Percentiles rank a stretch among this genome's conserved stretches.
Conservation (phyloP, 1,140 invertebrate species). For the Chlorops oryzae region DNA sequence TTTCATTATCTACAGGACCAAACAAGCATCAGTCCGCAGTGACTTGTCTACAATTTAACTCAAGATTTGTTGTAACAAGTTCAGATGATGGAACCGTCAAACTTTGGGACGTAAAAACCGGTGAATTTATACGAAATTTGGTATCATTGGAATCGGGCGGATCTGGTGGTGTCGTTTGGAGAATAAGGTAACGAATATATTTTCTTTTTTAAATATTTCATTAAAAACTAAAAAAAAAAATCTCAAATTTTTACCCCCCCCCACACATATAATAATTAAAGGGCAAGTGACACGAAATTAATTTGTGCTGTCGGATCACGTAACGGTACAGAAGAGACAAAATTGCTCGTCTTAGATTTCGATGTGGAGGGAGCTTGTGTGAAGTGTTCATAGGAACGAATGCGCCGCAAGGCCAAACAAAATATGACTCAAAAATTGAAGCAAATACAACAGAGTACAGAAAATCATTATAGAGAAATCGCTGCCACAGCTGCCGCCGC, state of each 20-base stretch:
- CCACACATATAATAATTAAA: conserved; percentile 11
- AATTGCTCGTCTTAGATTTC: conserved; percentile 94
- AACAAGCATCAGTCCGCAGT: conserved; percentile 98
- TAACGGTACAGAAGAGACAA: conserved; percentile 98
- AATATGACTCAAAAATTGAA: no score
- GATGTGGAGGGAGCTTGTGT: conserved; percentile 70
- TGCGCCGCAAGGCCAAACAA: conserved; percentile 7
- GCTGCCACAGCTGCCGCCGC: no score
- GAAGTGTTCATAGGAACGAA: conserved; percentile 50
- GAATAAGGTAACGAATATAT: conserved; percentile 62
- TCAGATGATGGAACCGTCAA: conserved; percentile 99
- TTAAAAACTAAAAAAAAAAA: neutral
- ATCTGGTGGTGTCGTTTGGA: conserved; percentile 97
- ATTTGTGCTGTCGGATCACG: conserved; percentile 97
- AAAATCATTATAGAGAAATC: no score
- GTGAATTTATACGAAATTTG: conserved; percentile 92
- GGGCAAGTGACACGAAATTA: conserved; percentile 90
- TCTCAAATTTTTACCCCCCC: neutral
- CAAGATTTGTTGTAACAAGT: conserved; percentile 97
- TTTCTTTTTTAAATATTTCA: neutral
- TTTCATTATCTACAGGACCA: conserved; percentile 56
- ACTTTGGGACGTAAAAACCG: conserved; percentile 94
- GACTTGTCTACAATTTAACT: conserved; percentile 96
- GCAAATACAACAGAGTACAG: no score
- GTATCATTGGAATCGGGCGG: conserved; percentile 91